Conservation (phyloP, 2,113 vertebrate genomes). For the Mesoclemmys tuberculata region DNA sequence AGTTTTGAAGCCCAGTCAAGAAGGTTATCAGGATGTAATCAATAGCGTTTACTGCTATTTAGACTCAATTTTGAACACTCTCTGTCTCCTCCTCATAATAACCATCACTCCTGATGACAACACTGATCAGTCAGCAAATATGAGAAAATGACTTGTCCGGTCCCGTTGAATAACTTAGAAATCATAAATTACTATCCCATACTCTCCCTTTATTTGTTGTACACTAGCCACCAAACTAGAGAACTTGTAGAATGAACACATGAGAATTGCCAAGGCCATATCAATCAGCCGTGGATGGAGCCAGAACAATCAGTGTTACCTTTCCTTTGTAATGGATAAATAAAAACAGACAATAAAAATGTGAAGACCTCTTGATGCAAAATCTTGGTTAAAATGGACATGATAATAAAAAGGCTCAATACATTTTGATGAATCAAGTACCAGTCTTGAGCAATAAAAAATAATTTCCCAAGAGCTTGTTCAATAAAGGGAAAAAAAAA, state of each 20-base stretch:
- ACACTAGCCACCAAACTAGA: fast-evolving
- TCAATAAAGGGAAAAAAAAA: conserved; percentile 36
- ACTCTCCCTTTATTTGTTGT: fast-evolving
- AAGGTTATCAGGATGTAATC: not conserved
- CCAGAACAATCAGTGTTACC: not conserved
- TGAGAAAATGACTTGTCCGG: not conserved
- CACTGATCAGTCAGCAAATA: not conserved
- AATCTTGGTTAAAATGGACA: conserved; percentile 48
- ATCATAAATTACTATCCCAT: not conserved
- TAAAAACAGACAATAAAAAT: conserved; percentile 52
- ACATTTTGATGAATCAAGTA: conserved; percentile 26
- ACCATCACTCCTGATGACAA: fast-evolving
- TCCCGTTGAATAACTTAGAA: not conserved
- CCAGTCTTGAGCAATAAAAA: conserved; percentile 40
- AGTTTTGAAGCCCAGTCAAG: fast-evolving
- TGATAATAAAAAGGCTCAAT: conserved; percentile 33
- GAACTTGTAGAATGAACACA: not conserved
- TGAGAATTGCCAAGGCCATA: not conserved
- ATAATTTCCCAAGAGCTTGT: conserved; percentile 51
- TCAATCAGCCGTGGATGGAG: not conserved
- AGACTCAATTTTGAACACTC: not conserved
- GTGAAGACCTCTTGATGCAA: conserved; percentile 20
- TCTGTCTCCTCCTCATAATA: not conserved
- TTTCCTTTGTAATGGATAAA: conserved; percentile 27
- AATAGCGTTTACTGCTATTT: not conserved